Conservation (phyloP, 2,888 invertebrate genomes). For the Scrobipalpa atriplicella region DNA sequence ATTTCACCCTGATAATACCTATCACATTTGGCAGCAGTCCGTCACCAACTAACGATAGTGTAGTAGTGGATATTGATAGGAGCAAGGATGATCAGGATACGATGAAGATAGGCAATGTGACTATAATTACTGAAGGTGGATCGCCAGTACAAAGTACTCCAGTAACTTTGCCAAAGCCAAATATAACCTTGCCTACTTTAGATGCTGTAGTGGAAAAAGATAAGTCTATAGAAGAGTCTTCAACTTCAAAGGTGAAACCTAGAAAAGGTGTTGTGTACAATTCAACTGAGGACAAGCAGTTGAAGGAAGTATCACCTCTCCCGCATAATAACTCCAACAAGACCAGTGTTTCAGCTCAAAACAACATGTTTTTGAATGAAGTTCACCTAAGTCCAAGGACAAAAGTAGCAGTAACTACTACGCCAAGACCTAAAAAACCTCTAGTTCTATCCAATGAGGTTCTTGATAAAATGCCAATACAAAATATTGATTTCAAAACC, state of each 20-base stretch:
- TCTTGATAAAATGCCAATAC: slow-evolving; percentile 48
- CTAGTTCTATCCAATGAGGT: slow-evolving; percentile 55
- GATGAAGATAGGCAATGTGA: slow-evolving; percentile 44
- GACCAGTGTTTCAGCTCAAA: not conserved
- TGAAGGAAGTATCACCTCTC: not conserved
- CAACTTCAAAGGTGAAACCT: slow-evolving; percentile 39
- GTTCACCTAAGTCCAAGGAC: slow-evolving; percentile 11
- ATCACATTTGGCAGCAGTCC: slow-evolving; percentile 3
- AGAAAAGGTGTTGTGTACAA: slow-evolving; percentile 53
- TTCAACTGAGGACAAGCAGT: slow-evolving; percentile 5
- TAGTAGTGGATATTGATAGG: slow-evolving; percentile 14
- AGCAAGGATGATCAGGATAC: slow-evolving; percentile 10
- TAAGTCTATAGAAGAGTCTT: slow-evolving; percentile 45
- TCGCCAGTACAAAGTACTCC: slow-evolving; percentile 46
- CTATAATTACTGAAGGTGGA: slow-evolving; percentile 61
- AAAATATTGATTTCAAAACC: slow-evolving; percentile 37
- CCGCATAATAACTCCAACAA: not conserved
- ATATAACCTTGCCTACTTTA: slow-evolving; percentile 41
- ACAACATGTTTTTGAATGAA: not conserved
- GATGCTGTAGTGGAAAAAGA: slow-evolving; percentile 53
- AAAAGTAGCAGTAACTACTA: slow-evolving; percentile 32
- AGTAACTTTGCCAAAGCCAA: slow-evolving; percentile 50
- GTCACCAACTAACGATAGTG: no score
- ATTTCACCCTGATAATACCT: slow-evolving; percentile 20
- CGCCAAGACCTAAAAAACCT: slow-evolving; percentile 57